phyloP scores from a whole-genome alignment of 2,888 invertebrate species.

The Amphipoea lucens region DNA sequence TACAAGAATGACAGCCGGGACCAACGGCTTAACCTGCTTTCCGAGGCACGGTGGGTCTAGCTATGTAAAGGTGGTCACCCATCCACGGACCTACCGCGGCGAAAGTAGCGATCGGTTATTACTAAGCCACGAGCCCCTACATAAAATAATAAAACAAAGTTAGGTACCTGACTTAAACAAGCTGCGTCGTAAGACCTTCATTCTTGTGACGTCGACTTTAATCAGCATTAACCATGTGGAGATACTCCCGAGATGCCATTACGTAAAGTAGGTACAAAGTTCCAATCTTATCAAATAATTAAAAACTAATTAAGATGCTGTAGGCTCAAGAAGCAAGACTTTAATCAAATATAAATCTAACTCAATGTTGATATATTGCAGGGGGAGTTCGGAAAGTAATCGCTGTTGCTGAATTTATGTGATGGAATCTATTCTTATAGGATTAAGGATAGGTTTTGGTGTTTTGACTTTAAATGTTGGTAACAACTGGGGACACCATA shows the following conservation, averaged over 20 bases:
- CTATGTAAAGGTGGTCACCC: neutral
- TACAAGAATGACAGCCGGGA: neutral
- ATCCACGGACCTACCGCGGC: neutral
- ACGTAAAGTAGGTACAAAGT: conserved; percentile 16
- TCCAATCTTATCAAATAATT: conserved; percentile 50
- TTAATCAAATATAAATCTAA: conserved; percentile 70
- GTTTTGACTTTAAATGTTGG: neutral
- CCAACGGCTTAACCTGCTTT: neutral
- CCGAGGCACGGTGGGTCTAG: neutral
- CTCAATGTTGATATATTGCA: conserved; percentile 73
- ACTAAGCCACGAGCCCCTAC: neutral
- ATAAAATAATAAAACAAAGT: neutral
- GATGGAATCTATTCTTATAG: conserved; percentile 15
- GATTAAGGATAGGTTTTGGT: conserved; percentile 23
- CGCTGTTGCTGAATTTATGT: conserved; percentile 38
- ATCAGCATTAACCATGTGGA: conserved; percentile 6
- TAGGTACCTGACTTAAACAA: neutral
- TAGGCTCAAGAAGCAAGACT: conserved; percentile 34
- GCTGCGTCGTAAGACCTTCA: neutral
- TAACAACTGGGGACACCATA: neutral
- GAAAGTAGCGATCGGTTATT: neutral
- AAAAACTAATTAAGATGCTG: conserved; percentile 50
- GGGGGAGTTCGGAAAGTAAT: conserved; percentile 36
- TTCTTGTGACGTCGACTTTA: neutral
- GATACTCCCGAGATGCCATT: conserved; percentile 4